Evolutionary conservation across 2,113 vertebrate species (phyloP), one percentile per base, ranked within the genome.

Genomic region (Dendrocopos noguchii): DNA sequence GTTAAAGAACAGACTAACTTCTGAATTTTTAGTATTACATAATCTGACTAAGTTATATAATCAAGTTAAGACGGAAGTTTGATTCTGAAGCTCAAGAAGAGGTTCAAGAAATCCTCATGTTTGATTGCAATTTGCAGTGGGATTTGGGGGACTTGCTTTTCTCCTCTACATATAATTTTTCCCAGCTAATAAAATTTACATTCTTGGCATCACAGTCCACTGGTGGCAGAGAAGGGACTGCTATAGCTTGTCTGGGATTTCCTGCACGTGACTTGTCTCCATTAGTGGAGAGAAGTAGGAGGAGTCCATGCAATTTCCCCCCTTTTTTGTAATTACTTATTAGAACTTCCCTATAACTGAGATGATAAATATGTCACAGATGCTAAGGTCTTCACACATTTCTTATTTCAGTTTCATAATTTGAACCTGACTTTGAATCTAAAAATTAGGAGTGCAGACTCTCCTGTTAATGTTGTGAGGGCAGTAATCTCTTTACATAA

Each of bases 401-500:
- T 72, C 87, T 76, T n/a, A 75, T 65, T 90, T 82, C 22, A 2
- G 0, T 71, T 92, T 91, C 67, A 46, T 83, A 75, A 68, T 1
- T 1, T 55, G n/a, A 87, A 7, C 24, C 44, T 66, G 65, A 66
- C 12, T 85, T 91, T 39, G n/a, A 61, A 78, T 63, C 47, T 80
- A 44, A 83, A 91, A 89, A 77, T 93, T 77, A 89, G 87, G 76
- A 92, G 81, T 79, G 92, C 87, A 89, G 84, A 76, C 67, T 95
- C n/a, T 57, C 34, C 34, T 85, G 36, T 80, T 80, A 68, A 24
- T 36, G 13, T 15, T 76, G 47, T 1, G 18, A 88, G 71, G 87
- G 61, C 89, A 94, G 68, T 86, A 95, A 95, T 94, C 90, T 63
- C 68, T 91, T 96, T 95, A 93, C 2, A 8, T 95, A 96, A 95